Evolutionary conservation across 2,797 vertebrate species (phyloP).

Genomic region (Benthosema pterotum): DNA sequence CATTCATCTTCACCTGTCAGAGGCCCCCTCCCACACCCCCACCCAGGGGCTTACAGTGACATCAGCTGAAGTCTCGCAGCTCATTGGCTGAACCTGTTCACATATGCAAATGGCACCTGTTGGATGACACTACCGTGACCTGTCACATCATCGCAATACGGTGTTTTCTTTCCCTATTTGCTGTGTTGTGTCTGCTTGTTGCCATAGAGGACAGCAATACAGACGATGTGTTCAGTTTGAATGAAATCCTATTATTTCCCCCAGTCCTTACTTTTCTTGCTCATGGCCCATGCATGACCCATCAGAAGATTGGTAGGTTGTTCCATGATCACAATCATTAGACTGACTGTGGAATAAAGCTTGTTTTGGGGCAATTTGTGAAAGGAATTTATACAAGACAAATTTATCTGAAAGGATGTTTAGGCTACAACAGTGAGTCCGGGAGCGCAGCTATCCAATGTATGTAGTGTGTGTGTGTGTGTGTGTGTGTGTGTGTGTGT

Average conservation of each 20-base stretch:
- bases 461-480: not conserved
- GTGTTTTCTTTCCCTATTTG: constrained; percentile 1
- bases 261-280: too few relatives aligned
- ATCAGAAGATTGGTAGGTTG: too few relatives aligned
- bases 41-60: constrained; percentile 26
- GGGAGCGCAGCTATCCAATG: too few relatives aligned
- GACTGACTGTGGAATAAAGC: too few relatives aligned
- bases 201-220: not conserved
- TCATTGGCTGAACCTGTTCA: constrained; percentile 36
- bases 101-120: constrained; percentile 6
- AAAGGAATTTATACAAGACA: too few relatives aligned
- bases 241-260: not conserved
- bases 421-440: too few relatives aligned
- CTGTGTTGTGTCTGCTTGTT: constrained; percentile 1
- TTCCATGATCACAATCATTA: too few relatives aligned
- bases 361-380: too few relatives aligned
- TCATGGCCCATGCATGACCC: too few relatives aligned
- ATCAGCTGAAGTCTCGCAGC: constrained; percentile 6
- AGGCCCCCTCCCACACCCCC: not conserved
- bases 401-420: too few relatives aligned
- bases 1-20: constrained; percentile 70
- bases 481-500: constrained; percentile 8
- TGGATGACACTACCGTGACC: constrained; percentile 18
- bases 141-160: not conserved
- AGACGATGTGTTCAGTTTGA: not conserved